Conservation (phyloP, 2,888 invertebrate genomes). For the Trichogramma dendrolimi region DNA sequence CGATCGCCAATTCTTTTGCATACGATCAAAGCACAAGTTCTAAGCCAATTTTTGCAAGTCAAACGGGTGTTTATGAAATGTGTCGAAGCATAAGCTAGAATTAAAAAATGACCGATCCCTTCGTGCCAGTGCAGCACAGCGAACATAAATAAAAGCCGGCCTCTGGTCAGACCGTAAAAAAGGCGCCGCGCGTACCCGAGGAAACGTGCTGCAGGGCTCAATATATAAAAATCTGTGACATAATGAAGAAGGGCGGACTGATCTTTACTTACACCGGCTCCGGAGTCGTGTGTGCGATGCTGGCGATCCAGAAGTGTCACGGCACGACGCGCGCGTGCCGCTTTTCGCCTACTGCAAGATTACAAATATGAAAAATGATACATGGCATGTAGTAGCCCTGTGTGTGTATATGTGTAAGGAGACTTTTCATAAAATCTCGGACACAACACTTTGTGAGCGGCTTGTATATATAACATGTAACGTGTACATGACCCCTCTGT, state of each 20-base stretch:
- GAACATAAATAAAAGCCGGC: too few species aligned
- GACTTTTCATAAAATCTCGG: constrained; percentile 25
- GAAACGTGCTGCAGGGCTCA: too few species aligned
- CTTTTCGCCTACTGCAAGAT: constrained; percentile 8
- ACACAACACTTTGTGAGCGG: not conserved
- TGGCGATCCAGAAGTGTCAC: not conserved
- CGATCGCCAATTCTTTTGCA: too few species aligned
- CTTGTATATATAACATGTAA: constrained; percentile 9
- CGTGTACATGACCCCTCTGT: constrained; percentile 10
- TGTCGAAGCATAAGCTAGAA: too few species aligned
- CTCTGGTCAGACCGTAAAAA: too few species aligned
- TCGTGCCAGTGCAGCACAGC: too few species aligned
- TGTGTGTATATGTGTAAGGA: not conserved
- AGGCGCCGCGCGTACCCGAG: too few species aligned
- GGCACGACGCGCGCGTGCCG: not conserved
- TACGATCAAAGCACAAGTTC: too few species aligned
- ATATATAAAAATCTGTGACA: constrained; percentile 20
- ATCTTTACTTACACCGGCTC: constrained; percentile 13
- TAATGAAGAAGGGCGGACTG: constrained; percentile 19
- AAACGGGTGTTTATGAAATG: too few species aligned
- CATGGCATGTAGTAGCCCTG: not conserved
- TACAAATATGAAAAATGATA: constrained; percentile 31
- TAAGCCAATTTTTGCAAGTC: too few species aligned
- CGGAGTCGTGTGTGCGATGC: not conserved
- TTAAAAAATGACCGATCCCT: too few species aligned